These are phyloP conservation scores for Platycercus adscitus DNA, from an alignment of 2,113 vertebrate species.

Conservation along the genomic window DNA sequence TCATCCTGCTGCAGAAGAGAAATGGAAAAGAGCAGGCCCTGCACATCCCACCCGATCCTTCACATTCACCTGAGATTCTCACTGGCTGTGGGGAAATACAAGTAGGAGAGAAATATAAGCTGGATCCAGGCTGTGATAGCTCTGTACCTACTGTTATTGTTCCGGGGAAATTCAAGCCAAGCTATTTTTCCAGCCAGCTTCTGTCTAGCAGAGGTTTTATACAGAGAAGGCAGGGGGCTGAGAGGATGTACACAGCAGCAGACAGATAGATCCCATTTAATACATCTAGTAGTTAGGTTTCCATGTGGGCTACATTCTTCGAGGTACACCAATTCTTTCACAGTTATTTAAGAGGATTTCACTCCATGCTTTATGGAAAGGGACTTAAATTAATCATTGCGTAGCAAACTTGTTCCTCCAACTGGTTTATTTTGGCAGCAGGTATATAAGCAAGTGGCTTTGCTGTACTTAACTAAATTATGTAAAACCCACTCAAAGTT, in stretches of 20 bases:
- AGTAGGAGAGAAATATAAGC: neutral
- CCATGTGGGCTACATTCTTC: neutral
- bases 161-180: neutral
- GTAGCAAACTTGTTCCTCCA: conserved; percentile 47
- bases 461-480: conserved; percentile 52
- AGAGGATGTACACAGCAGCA: neutral
- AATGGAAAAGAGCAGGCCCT: neutral
- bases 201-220: neutral
- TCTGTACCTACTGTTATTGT: neutral
- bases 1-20: neutral
- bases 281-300: neutral
- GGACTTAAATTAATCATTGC: conserved; percentile 61
- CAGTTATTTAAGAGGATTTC: conserved; percentile 62
- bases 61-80: fast-evolving
- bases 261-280: conserved; percentile 9
- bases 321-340: conserved; percentile 2
- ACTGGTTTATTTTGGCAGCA: conserved; percentile 51
- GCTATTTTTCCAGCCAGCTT: neutral
- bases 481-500: conserved; percentile 62
- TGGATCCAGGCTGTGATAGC: neutral
- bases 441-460: conserved; percentile 59
- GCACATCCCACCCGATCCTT: neutral
- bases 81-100: neutral
- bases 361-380: neutral
- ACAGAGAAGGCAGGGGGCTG: neutral